These are phyloP conservation scores for Hydractinia symbiolongicarpus DNA, from an alignment of 30 jellyfish, hydroid and myxozoan genomes.

Conservation along the genomic window DNA sequence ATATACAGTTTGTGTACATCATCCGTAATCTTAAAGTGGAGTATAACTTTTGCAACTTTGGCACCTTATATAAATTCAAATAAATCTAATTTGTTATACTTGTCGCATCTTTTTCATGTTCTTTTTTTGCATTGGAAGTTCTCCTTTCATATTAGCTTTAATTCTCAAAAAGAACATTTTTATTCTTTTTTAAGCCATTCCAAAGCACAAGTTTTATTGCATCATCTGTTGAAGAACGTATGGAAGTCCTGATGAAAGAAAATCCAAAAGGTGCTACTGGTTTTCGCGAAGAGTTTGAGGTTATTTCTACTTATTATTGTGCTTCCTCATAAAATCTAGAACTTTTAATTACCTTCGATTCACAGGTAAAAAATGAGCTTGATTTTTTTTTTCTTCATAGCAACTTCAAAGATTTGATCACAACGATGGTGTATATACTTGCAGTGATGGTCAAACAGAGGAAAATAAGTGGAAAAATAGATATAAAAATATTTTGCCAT, in stretches of 20 bases:
- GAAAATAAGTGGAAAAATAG: slow-evolving; percentile 43
- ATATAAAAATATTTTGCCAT: slow-evolving; percentile 54
- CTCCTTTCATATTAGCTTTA: not conserved
- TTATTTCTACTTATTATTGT: not conserved
- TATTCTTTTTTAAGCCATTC: slow-evolving; percentile 56
- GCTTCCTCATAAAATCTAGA: not conserved
- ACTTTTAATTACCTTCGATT: not conserved
- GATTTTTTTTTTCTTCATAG: not conserved
- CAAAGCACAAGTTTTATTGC: slow-evolving; percentile 95
- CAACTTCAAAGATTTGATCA: slow-evolving; percentile 35
- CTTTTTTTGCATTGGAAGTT: not conserved
- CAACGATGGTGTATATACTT: slow-evolving; percentile 28
- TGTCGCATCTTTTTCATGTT: not conserved
- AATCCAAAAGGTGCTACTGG: slow-evolving; percentile 49
- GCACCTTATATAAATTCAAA: too few relatives aligned
- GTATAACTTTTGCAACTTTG: too few relatives aligned
- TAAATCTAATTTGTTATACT: not conserved
- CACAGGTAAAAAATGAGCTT: too few relatives aligned
- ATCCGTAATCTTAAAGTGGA: not conserved
- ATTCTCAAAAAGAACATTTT: not conserved
- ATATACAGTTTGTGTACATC: not conserved
- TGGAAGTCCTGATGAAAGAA: slow-evolving; percentile 46
- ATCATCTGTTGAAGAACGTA: slow-evolving; percentile 65
- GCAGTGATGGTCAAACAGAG: slow-evolving; percentile 24
- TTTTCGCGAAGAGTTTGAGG: slow-evolving; percentile 88